Evolutionary conservation across 1,140 invertebrate species (phyloP).

Genomic region (Elymnias hypermnestra): DNA sequence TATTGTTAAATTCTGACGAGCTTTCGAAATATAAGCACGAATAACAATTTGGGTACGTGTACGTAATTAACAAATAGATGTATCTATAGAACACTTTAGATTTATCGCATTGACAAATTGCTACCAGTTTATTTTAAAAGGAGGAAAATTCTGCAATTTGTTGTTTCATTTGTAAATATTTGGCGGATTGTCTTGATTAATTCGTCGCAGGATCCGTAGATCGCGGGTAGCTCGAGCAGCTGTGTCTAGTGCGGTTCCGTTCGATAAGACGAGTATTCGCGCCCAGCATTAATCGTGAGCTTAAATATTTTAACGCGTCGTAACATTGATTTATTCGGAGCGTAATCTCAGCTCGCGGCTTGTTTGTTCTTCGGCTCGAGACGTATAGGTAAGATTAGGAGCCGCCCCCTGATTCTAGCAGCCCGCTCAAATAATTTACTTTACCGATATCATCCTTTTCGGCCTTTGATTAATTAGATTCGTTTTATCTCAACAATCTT

Average conservation of each 20-base stretch:
- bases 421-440: slow-evolving; percentile 35
- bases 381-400: slow-evolving; percentile 71
- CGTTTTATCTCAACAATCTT: slow-evolving; percentile 30
- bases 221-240: slow-evolving; percentile 40
- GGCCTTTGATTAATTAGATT: slow-evolving; percentile 34
- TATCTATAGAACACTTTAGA: neutral
- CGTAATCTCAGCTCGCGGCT: slow-evolving; percentile 70
- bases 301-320: slow-evolving; percentile 76
- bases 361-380: slow-evolving; percentile 72
- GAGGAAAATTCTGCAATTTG: slow-evolving; percentile 1
- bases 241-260: slow-evolving; percentile 42
- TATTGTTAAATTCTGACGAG: slow-evolving; percentile 17
- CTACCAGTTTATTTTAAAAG: slow-evolving; percentile 5
- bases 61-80: neutral
- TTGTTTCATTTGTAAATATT: slow-evolving; percentile 22
- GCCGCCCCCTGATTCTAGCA: slow-evolving; percentile 43
- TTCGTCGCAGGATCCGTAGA: slow-evolving; percentile 39
- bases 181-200: slow-evolving; percentile 43
- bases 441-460: slow-evolving; percentile 37
- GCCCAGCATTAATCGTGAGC: slow-evolving; percentile 69
- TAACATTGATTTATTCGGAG: slow-evolving; percentile 74
- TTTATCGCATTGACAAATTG: neutral
- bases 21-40: neutral
- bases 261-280: slow-evolving; percentile 59
- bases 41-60: neutral